Base-by-base conservation (phyloP, 2,797 vertebrate genomes). In the Phrynocephalus forsythii region DNA sequence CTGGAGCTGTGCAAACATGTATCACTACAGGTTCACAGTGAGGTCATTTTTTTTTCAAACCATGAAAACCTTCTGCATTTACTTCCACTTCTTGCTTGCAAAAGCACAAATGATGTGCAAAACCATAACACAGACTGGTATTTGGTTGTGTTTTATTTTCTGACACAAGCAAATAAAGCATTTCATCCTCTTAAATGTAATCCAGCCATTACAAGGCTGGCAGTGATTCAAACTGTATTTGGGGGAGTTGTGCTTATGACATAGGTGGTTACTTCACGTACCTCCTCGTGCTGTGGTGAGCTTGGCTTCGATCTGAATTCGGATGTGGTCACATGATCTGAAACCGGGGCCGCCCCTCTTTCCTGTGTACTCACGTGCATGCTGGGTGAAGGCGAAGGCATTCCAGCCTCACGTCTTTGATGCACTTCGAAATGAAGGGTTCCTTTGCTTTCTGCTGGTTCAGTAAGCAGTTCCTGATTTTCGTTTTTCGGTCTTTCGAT, bases 1-100 rank as follows among this genome's bases (percentile, higher is more conserved):
- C 1, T 80, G 48, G 87, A 86, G 71, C 48, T 82, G 67, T 67
- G 67, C 0, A 90, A 92, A 87, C 11, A 6, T 75, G 28, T 79
- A 66, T 82, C 83, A 38, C 90, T 1, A 7, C 60, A 83, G 75
- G 18, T 84, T 88, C 68, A 86, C 72, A 78, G 1, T 60, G n/a
- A 84, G 0, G 2, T 44, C 44, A 79, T 0, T 22, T 79, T 88
- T 63, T 78, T 22, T 63, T 88, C 9, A 83, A 83, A 82, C 56
- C 30, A 1, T 48, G 20, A 90, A 44, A 71, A 66, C 24, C 82
- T 24, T 79, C 7, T 48, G 73, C 10, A 82, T 67, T 48, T 71
- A 86, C 82, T 86, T 50, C 79, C 8, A 24, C 1, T 72, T 88
- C 77, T 71, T 76, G 75, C 2, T 88, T 20, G 88, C 4, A 75